Percentiles rank a stretch among this genome's conserved stretches.
phyloP scores from a whole-genome alignment of 2,797 vertebrate genomes.

The Australoheros facetus region DNA sequence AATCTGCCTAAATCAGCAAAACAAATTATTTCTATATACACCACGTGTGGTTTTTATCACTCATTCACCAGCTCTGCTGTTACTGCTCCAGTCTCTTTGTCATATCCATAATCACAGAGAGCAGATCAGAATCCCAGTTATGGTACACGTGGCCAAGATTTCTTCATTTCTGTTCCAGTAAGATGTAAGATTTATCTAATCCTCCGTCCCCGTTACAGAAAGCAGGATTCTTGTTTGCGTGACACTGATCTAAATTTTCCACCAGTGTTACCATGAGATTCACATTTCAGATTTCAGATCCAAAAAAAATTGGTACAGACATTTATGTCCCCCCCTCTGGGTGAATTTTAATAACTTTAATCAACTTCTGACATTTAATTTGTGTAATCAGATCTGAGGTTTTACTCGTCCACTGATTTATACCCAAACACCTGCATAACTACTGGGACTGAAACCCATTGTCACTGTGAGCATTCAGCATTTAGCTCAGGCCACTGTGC shows the following conservation, averaged over 20 bases:
- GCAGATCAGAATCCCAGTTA: background rate
- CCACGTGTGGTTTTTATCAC: background rate
- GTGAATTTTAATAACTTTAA: background rate
- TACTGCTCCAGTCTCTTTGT: background rate
- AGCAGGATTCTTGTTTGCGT: background rate
- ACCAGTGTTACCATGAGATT: background rate
- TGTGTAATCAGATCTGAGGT: background rate
- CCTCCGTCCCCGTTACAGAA: background rate
- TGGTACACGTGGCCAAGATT: background rate
- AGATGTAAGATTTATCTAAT: rapidly evolving
- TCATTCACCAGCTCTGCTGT: background rate
- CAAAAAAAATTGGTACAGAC: background rate
- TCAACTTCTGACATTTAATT: slow-evolving; percentile 1
- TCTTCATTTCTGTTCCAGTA: background rate
- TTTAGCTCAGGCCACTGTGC: background rate
- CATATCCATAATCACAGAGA: background rate
- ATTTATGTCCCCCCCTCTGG: background rate
- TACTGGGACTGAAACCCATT: background rate
- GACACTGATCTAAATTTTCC: background rate
- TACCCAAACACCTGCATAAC: background rate
- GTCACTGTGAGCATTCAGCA: background rate
- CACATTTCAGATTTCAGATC: background rate
- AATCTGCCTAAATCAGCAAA: background rate
- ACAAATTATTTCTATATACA: background rate
- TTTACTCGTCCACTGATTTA: background rate